Evolutionary conservation across 37 sponge, comb jelly and placozoan genomes (phyloP).

Genomic region (Tethya wilhelma): DNA sequence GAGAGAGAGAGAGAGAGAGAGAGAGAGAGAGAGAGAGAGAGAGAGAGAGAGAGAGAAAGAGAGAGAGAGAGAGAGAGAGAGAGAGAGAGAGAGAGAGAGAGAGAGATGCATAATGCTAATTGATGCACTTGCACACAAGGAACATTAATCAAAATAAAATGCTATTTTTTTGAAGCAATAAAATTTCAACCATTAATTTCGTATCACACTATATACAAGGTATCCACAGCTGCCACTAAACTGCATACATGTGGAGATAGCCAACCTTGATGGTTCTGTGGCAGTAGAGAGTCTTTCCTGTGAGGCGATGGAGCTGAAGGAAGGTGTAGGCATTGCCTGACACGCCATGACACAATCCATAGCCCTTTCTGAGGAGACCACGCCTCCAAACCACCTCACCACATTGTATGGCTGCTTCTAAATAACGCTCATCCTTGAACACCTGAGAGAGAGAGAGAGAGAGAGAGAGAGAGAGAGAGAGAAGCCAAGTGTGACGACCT

Average conservation of each 20-base stretch:
- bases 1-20: background rate
- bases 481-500: slow-evolving; percentile 83
- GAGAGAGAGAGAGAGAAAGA: no score
- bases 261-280: slow-evolving; percentile 73
- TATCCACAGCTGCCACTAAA: background rate
- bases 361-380: slow-evolving; percentile 90
- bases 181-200: background rate
- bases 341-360: slow-evolving; percentile 93
- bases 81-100: background rate
- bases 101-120: background rate
- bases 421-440: slow-evolving; percentile 62
- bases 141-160: background rate
- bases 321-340: slow-evolving; percentile 97
- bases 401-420: slow-evolving; percentile 60
- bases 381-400: slow-evolving; percentile 87
- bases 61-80: background rate
- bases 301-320: slow-evolving; percentile 76
- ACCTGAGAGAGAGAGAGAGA: slow-evolving; percentile 49
- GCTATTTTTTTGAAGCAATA: no score
- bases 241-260: background rate
- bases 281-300: slow-evolving; percentile 62
- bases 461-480: no score
- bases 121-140: no score
- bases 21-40: no score
- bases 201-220: background rate